A percentile compares a stretch with the other conserved stretches of the same genome.
Evolutionary conservation across 2,113 vertebrate species (phyloP).

Genomic region (Psammodynastes pulverulentus): DNA sequence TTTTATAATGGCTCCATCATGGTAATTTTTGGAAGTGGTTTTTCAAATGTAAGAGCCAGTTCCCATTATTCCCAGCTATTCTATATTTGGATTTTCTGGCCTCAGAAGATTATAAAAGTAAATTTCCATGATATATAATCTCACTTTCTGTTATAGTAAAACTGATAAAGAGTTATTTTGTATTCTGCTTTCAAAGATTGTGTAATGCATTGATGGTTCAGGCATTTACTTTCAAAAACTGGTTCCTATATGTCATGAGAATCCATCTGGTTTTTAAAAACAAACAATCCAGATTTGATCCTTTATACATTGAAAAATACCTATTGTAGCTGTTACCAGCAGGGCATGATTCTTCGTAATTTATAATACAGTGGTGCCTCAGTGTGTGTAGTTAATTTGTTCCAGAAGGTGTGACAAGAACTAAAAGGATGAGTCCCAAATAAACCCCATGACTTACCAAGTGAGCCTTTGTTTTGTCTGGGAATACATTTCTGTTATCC

Average conservation of each 20-base stretch:
- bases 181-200: not conserved
- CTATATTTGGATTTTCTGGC: not conserved
- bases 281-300: not conserved
- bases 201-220: not conserved
- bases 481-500: not conserved
- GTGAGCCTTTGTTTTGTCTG: too few species aligned
- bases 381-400: too few species aligned
- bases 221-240: not conserved
- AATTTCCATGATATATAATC: not conserved
- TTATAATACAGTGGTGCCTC: not conserved
- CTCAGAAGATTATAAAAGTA: not conserved
- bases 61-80: accelerated
- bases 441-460: too few species aligned
- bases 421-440: too few species aligned
- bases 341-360: not conserved
- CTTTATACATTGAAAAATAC: not conserved
- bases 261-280: not conserved
- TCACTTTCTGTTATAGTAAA: not conserved
- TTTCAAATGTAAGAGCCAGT: not conserved
- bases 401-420: too few species aligned
- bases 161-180: too few species aligned
- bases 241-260: not conserved
- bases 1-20: slow-evolving; percentile 17
- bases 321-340: not conserved
- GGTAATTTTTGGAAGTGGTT: not conserved